Conservation (phyloP, 2,113 vertebrate genomes). For the Hyaena hyaena region DNA sequence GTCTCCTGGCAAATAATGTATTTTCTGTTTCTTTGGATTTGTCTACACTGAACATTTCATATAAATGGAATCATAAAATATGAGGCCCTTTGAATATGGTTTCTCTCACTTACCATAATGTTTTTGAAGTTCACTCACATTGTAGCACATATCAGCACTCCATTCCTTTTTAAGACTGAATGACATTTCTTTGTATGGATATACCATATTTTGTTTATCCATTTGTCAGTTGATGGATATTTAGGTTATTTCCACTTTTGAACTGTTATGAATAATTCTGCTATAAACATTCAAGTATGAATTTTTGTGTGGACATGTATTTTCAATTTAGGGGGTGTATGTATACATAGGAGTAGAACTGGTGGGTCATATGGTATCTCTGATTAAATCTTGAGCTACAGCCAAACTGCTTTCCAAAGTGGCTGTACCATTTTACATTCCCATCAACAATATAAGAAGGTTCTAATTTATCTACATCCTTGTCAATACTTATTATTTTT, state of each 20-base stretch:
- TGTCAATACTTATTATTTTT: background rate
- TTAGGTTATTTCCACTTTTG: background rate
- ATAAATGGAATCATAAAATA: background rate
- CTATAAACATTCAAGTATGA: background rate
- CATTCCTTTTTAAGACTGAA: background rate
- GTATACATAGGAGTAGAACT: background rate
- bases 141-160: background rate
- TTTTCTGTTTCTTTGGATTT: background rate
- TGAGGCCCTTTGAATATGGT: background rate
- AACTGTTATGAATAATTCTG: background rate
- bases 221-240: background rate
- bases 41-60: background rate
- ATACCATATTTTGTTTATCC: background rate
- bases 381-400: background rate
- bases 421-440: background rate
- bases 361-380: background rate
- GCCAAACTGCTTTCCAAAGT: background rate
- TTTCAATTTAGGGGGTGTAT: background rate
- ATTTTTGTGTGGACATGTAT: background rate
- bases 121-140: background rate
- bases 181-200: background rate
- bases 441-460: background rate
- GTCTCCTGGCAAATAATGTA: background rate
- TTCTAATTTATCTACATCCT: background rate
- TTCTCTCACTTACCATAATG: background rate